phyloP scores from a whole-genome alignment of 2,113 vertebrate genomes.

The Alligator mississippiensis region DNA sequence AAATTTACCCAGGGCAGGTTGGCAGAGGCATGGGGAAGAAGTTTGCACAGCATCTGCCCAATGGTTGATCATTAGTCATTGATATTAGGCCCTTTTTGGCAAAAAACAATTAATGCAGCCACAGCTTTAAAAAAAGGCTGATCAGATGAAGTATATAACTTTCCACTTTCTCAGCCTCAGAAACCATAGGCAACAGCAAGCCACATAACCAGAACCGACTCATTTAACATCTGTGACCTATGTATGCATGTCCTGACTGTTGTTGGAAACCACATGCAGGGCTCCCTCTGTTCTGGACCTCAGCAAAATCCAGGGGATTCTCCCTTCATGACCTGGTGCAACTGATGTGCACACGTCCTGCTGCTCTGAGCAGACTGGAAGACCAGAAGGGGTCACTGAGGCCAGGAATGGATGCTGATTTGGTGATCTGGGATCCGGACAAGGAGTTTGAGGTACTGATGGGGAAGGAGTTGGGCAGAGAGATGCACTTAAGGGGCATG shows the following conservation, averaged over 20 bases:
- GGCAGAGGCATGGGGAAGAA: neutral
- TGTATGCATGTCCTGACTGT: neutral
- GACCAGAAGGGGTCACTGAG: constrained; percentile 76
- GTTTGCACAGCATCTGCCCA: neutral
- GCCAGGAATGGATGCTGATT: constrained; percentile 80
- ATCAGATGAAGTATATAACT: neutral
- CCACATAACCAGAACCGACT: neutral
- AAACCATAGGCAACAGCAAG: neutral
- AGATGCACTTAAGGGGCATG: neutral
- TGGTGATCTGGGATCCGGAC: constrained; percentile 87
- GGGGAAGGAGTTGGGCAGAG: neutral
- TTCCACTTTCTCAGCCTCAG: neutral
- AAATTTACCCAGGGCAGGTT: neutral
- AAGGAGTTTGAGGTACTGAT: constrained; percentile 77
- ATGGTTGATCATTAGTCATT: neutral
- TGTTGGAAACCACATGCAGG: constrained; percentile 60
- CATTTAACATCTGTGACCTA: neutral
- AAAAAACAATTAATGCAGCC: neutral
- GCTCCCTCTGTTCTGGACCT: constrained; percentile 84
- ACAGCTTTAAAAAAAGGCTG: neutral
- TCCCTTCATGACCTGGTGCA: constrained; percentile 75
- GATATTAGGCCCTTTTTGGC: neutral
- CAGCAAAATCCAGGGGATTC: constrained; percentile 79
- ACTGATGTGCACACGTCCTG: constrained; percentile 79
- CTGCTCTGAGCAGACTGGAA: constrained; percentile 79